Conservation (phyloP, 2,113 vertebrate genomes). For the Datnioides undecimradiatus region DNA sequence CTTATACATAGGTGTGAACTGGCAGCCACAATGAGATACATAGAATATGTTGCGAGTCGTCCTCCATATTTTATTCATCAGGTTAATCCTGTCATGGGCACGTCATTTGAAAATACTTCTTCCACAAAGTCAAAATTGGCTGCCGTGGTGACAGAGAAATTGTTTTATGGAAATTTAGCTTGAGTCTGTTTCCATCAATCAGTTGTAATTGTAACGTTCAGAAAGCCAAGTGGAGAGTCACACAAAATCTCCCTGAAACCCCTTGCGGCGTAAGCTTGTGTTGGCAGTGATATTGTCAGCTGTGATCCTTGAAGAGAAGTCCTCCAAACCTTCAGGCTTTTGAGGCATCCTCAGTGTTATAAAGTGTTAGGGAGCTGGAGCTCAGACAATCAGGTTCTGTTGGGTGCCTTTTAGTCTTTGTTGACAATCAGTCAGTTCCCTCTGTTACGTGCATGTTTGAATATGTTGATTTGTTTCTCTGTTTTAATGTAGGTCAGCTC, state of each 20-base stretch:
- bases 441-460: neutral
- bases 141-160: slow-evolving; percentile 16
- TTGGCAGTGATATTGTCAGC: slow-evolving; percentile 30
- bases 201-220: slow-evolving; percentile 20
- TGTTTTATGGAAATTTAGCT: slow-evolving; percentile 19
- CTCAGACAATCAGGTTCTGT: slow-evolving; percentile 41
- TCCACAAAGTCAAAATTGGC: slow-evolving; percentile 22
- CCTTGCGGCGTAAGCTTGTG: neutral
- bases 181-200: slow-evolving; percentile 35
- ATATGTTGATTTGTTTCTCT: neutral
- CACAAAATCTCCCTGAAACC: slow-evolving; percentile 12
- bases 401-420: neutral
- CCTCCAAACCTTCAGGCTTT: neutral
- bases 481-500: slow-evolving; percentile 32
- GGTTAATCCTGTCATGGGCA: neutral
- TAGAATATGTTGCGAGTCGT: neutral
- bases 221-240: slow-evolving; percentile 3
- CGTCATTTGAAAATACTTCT: slow-evolving; percentile 38
- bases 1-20: neutral
- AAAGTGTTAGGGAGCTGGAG: slow-evolving; percentile 11
- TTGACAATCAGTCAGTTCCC: slow-evolving; percentile 16
- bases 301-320: slow-evolving; percentile 12
- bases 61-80: slow-evolving; percentile 28
- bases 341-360: slow-evolving; percentile 5
- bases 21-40: slow-evolving; percentile 2